Conservation (phyloP, 2,113 vertebrate species). For the Tretioscincus oriximinensis region DNA sequence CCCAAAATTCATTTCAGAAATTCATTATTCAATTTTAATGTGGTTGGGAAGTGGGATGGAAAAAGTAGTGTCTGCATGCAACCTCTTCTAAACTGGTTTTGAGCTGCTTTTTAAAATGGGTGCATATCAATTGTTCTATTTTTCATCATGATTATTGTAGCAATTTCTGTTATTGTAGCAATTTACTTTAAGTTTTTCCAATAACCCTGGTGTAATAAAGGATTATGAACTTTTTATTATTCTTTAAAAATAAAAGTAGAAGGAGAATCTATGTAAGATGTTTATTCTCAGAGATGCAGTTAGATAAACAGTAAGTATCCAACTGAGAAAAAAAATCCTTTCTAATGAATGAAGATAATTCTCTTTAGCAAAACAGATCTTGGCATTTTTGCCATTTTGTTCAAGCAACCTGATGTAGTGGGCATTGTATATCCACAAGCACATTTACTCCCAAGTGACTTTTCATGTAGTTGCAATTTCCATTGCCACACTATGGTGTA, state of each 20-base stretch:
- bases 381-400: background rate
- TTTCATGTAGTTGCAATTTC: background rate
- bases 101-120: too few relatives aligned
- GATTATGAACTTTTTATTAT: background rate
- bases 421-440: background rate
- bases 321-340: background rate
- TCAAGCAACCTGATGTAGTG: background rate
- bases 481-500: rapidly evolving
- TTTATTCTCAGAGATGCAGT: background rate
- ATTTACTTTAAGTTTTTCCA: background rate
- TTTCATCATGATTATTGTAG: background rate
- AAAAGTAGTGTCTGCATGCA: too few relatives aligned
- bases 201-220: background rate
- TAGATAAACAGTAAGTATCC: background rate
- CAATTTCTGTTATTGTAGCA: background rate
- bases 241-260: background rate
- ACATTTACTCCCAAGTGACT: background rate
- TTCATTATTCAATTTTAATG: too few relatives aligned
- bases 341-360: background rate
- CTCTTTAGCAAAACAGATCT: background rate
- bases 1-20: too few relatives aligned
- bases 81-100: too few relatives aligned
- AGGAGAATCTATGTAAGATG: background rate
- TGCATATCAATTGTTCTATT: too few relatives aligned
- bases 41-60: too few relatives aligned